Conservation (phyloP, 2,888 invertebrate genomes). For the Cheilosia pagana region DNA sequence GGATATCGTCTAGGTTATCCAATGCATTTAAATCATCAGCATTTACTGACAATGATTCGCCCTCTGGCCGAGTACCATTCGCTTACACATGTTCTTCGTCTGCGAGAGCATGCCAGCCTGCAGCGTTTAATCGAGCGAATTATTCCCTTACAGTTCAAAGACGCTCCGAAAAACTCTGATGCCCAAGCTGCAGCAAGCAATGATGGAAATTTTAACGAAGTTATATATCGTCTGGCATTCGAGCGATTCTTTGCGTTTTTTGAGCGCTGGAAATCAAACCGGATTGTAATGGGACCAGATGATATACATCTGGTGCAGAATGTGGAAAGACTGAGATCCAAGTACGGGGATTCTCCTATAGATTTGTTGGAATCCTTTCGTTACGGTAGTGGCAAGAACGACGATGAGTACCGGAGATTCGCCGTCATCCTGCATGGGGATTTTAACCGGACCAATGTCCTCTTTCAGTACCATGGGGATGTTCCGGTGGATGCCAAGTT, state of each 20-base stretch:
- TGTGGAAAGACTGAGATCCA: constrained; percentile 77
- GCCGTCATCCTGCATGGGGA: constrained; percentile 81
- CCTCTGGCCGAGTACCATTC: constrained; percentile 79
- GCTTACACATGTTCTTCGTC: constrained; percentile 4
- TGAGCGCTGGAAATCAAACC: constrained; percentile 76
- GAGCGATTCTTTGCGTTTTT: constrained; percentile 79
- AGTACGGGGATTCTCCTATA: constrained; percentile 78
- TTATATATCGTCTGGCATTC: constrained; percentile 80
- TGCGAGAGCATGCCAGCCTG: not conserved
- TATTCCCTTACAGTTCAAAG: constrained; percentile 68
- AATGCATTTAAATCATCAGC: constrained; percentile 78
- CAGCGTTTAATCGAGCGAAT: constrained; percentile 65
- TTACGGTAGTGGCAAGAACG: constrained; percentile 65
- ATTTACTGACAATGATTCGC: constrained; percentile 79
- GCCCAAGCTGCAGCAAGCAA: constrained; percentile 31
- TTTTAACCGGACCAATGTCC: constrained; percentile 82
- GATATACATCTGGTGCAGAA: constrained; percentile 75
- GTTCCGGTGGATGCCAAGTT: constrained; percentile 78
- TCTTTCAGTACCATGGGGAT: constrained; percentile 78
- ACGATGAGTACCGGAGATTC: constrained; percentile 77
- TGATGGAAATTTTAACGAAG: constrained; percentile 77
- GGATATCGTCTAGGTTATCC: constrained; percentile 80
- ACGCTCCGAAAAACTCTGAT: constrained; percentile 6
- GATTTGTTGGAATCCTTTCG: constrained; percentile 79
- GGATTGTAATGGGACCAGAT: constrained; percentile 43